These are phyloP conservation scores for Indri indri DNA, from an alignment of 2,113 vertebrate genomes.

Conservation along the genomic window DNA sequence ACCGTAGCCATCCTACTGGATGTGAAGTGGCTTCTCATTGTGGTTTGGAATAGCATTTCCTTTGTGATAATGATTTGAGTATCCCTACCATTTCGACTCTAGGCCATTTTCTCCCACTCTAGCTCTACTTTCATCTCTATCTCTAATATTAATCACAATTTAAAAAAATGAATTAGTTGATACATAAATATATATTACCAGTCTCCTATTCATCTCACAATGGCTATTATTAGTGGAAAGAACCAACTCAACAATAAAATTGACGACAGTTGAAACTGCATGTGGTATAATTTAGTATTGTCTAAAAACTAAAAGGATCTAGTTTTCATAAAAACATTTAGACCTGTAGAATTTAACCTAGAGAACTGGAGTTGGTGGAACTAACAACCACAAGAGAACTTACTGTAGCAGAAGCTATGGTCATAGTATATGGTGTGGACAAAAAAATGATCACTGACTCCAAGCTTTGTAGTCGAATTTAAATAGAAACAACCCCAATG, in stretches of 20 bases:
- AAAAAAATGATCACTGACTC: not conserved
- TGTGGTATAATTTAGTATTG: not conserved
- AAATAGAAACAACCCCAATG: not conserved
- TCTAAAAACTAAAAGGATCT: not conserved
- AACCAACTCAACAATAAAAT: not conserved
- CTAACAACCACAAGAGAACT: not conserved
- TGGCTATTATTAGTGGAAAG: not conserved
- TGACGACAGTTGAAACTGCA: not conserved
- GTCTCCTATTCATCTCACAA: not conserved
- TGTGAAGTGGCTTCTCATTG: not conserved
- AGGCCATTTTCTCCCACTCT: not conserved
- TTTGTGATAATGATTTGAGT: not conserved
- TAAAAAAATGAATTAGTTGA: not conserved
- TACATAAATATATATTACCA: not conserved
- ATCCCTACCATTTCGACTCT: not conserved
- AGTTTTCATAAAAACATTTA: constrained; percentile 12
- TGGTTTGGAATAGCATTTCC: not conserved
- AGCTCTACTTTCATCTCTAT: not conserved
- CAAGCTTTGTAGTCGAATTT: not conserved
- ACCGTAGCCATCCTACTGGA: not conserved
- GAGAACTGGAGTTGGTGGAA: not conserved
- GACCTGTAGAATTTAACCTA: not conserved
- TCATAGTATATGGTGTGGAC: not conserved
- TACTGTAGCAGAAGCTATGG: not conserved
- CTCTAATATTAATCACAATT: not conserved